A percentile compares a stretch with the other conserved stretches of the same genome.
phyloP scores from a whole-genome alignment of 1,140 invertebrate species.

The Aethina tumida region DNA sequence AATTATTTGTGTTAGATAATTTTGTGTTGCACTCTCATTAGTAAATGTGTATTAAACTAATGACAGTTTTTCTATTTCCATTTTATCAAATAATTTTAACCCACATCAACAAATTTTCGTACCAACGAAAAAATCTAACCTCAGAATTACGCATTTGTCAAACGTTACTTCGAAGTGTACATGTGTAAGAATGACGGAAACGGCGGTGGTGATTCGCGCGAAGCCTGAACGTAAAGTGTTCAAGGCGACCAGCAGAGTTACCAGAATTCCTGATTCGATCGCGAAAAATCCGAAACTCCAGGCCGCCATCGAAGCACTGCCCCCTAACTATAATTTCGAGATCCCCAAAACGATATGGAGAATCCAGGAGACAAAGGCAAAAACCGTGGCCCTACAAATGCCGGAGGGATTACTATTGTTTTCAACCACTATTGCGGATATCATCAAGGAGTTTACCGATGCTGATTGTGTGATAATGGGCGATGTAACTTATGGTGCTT shows the following conservation, averaged over 20 bases:
- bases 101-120: too few relatives aligned
- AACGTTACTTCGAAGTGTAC: too few relatives aligned
- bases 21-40: too few relatives aligned
- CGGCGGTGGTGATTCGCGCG: constrained; percentile 61
- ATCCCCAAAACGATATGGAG: constrained; percentile 97
- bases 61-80: too few relatives aligned
- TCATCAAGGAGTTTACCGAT: constrained; percentile 85
- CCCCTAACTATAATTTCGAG: constrained; percentile 98
- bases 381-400: constrained; percentile 90
- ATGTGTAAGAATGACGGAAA: constrained; percentile 20
- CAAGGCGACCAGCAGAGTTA: constrained; percentile 58
- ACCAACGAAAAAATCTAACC: too few relatives aligned
- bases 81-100: too few relatives aligned
- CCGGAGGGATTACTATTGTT: constrained; percentile 92
- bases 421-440: constrained; percentile 87
- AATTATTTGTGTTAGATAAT: too few relatives aligned
- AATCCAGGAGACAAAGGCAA: constrained; percentile 69
- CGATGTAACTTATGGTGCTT: constrained; percentile 95
- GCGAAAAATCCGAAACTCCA: constrained; percentile 69
- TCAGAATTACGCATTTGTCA: too few relatives aligned
- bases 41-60: too few relatives aligned
- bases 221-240: constrained; percentile 68
- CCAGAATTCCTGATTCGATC: constrained; percentile 76
- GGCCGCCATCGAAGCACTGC: constrained; percentile 63
- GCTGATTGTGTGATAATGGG: constrained; percentile 97